Evolutionary conservation across 2,888 invertebrate genomes (phyloP), one percentile per base, ranked within the genome.

Genomic region (Papilio demoleus): DNA sequence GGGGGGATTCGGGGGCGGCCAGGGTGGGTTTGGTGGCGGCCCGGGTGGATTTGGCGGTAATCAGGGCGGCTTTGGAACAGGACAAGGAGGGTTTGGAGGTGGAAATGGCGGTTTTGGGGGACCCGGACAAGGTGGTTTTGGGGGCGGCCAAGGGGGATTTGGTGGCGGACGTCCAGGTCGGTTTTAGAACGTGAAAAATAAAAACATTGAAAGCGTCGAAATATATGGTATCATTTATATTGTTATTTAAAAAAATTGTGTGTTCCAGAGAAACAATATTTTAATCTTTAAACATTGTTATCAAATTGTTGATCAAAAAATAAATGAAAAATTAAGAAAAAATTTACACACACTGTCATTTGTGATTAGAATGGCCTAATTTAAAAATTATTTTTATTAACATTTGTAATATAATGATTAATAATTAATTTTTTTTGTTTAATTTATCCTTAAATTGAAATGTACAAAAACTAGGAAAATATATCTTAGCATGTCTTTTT

Each of bases 11-110:
- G 70, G 70, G 5, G 65, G 65, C 0, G 38, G 38, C 22, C 66
- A 71, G 40, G 63, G 63, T 6, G 70, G 68, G 0, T 61, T 53
- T 24, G 62, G 63, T 5, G 22, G 61, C 0, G 45, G 67, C 1
- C 73, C 71, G n/a, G 71, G 75, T 0, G 72, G 76, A 31, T 66
- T 61, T 58, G 72, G 71, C 1, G 60, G 70, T 0, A 24, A 24
- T 36, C 65, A 63, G 24, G 71, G 72, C 64, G 61, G 67, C 0
- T 68, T 31, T 22, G 69, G 67, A 4, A 60, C 60, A 0, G 47
- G 59, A 14, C 67, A 70, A 47, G 66, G 67, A 12, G 70, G 68
- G 1, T 63, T 61, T 36, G 64, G 65, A 5, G 27, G 61, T 19
- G 63, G 70, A 0, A 63, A 65, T 17, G 66, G 69, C 1, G 66